Base-by-base conservation (phyloP, 37 sponge, comb jelly and placozoan species). In the Corticium candelabrum region DNA sequence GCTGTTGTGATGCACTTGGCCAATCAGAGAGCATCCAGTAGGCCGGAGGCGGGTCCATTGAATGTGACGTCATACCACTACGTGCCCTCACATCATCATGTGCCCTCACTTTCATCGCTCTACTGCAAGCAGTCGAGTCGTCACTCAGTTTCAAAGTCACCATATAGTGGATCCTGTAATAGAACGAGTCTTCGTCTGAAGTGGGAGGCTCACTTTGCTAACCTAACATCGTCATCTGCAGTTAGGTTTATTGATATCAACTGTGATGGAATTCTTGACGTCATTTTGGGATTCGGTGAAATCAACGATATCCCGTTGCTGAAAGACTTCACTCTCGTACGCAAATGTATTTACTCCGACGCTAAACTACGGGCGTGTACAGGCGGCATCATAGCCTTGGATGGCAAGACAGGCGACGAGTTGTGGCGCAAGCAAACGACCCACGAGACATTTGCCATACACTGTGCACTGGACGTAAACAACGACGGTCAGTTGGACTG, bases 401-500 rank as follows among this genome's bases (percentile, higher is more conserved):
- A 70, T 32, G 73, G 73, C 73, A 4, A 5, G 31, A 70, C 29
- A 4, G 73, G 73, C 29, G 36, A 70, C 31, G 31, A 4, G 36
- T 7, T 70, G 7, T 70, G 73, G 73, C 7, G 31, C 5, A 4
- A 34, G 29, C 5, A 15, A 5, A 34, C 31, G 73, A 40, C 30
- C 0, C 82, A 79, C 40, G 78, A 78, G 34, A 79, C 74, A 0
- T 92, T 86, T 76, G 82, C 83, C 0, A 75, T 88, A 2, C 41
- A 37, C 3, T 92, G 93, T 38, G 40, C 32, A 29, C 31, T 76
- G 0, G 93, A 92, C 73, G 69, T 81, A 0, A 84, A 89, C 75
- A 5, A 41, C 30, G 93, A 92, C 75, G 82, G 74, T 0, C 33
- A 37, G 3, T 11, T 37, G 29, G 93, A 92, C 74, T 92, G 93